A percentile compares a stretch with the other conserved stretches of the same genome.
These are phyloP conservation scores for Ferdinandea cuprea DNA, from an alignment of 2,888 invertebrate genomes.

Conservation along the genomic window DNA sequence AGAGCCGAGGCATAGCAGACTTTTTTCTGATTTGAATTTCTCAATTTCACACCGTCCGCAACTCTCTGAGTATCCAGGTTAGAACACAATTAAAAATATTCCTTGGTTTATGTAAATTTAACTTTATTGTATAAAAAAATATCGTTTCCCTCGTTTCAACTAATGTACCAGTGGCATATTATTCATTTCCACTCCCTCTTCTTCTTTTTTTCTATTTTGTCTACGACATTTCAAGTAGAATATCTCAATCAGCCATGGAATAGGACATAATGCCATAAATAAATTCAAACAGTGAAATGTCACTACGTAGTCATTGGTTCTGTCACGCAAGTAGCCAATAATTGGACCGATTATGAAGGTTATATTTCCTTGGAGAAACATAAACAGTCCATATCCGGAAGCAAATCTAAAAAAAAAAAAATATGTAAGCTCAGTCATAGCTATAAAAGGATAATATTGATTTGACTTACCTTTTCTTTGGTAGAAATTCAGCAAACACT, in stretches of 20 bases:
- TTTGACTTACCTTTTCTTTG: slow-evolving; percentile 84
- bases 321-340: slow-evolving; percentile 86
- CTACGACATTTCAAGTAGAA: slow-evolving; percentile 78
- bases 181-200: slow-evolving; percentile 16
- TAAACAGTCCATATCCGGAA: slow-evolving; percentile 89
- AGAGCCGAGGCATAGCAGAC: too few species aligned
- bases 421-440: too few species aligned
- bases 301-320: slow-evolving; percentile 86
- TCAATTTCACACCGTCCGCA: too few species aligned
- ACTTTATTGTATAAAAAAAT: slow-evolving; percentile 5
- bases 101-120: too few species aligned
- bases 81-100: too few species aligned
- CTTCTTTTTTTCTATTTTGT: slow-evolving; percentile 5
- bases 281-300: slow-evolving; percentile 88
- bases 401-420: slow-evolving; percentile 85
- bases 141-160: background rate
- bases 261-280: slow-evolving; percentile 87
- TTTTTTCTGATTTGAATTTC: too few species aligned
- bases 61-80: too few species aligned
- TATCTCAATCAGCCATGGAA: slow-evolving; percentile 88
- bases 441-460: too few species aligned
- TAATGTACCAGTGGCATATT: slow-evolving; percentile 3
- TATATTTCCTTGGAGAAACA: slow-evolving; percentile 88
- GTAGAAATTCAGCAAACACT: slow-evolving; percentile 87
- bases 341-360: slow-evolving; percentile 88